A percentile compares a stretch with the other conserved stretches of the same genome.
phyloP scores from a whole-genome alignment of 2,113 vertebrate genomes.

The Prionailurus bengalensis region DNA sequence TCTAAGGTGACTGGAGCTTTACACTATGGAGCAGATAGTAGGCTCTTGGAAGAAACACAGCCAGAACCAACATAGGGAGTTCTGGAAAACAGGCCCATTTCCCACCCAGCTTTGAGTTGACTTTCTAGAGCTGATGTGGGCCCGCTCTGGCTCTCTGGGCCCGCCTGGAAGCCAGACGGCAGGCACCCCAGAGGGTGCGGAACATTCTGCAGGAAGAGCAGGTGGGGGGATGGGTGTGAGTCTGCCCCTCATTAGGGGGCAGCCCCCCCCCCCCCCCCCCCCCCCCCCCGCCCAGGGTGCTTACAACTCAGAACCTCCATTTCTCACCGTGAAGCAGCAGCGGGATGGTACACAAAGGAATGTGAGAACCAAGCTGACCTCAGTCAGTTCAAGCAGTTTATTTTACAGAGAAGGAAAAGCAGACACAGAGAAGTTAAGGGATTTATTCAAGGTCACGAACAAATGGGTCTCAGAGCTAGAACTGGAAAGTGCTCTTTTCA shows the following conservation, averaged over 20 bases:
- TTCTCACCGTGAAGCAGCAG: not conserved
- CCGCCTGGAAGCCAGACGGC: accelerated
- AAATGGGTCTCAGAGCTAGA: conserved; percentile 38
- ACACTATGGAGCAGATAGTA: not conserved
- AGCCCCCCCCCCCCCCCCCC: too few relatives aligned
- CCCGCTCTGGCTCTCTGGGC: not conserved
- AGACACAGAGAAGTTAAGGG: not conserved
- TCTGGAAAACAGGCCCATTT: not conserved
- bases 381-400: not conserved
- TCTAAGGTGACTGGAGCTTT: not conserved
- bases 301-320: not conserved
- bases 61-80: not conserved
- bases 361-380: not conserved
- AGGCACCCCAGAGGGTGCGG: not conserved
- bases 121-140: not conserved
- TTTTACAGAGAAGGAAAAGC: not conserved
- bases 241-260: too few relatives aligned
- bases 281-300: not conserved
- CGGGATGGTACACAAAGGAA: not conserved
- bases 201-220: accelerated
- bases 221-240: accelerated
- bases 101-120: not conserved
- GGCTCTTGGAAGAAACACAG: not conserved
- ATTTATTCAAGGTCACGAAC: conserved; percentile 57
- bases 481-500: not conserved